These are phyloP conservation scores for Prietella phreatophila DNA, from an alignment of 2,113 vertebrate genomes.

Conservation along the genomic window DNA sequence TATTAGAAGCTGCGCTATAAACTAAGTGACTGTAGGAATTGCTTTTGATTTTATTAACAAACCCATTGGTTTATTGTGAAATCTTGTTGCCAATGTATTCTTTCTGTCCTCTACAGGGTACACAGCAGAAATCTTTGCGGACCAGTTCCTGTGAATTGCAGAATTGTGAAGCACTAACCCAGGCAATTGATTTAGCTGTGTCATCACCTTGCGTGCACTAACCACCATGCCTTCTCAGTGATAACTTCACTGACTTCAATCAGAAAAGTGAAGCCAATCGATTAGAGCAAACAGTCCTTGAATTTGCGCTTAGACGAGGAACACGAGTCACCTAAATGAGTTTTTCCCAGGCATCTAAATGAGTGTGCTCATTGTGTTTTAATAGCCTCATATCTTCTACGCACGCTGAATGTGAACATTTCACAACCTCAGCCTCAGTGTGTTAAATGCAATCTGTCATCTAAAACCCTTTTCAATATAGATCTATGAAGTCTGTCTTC, in stretches of 20 bases:
- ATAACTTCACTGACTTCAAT: slow-evolving; percentile 57
- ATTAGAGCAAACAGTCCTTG: slow-evolving; percentile 56
- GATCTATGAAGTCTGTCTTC: slow-evolving; percentile 15
- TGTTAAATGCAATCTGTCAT: slow-evolving; percentile 39
- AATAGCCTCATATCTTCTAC: slow-evolving; percentile 35
- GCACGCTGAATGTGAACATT: slow-evolving; percentile 26
- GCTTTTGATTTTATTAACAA: slow-evolving; percentile 23
- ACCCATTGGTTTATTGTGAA: neutral
- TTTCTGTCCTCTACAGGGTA: neutral
- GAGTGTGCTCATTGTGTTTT: slow-evolving; percentile 45
- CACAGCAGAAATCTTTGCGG: neutral
- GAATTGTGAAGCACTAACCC: slow-evolving; percentile 40
- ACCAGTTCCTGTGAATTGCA: slow-evolving; percentile 44
- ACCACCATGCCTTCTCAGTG: slow-evolving; percentile 41
- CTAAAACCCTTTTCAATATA: slow-evolving; percentile 16
- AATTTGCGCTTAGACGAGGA: slow-evolving; percentile 48
- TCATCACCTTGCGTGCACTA: slow-evolving; percentile 51
- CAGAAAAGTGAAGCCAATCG: slow-evolving; percentile 57
- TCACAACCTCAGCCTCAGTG: slow-evolving; percentile 15
- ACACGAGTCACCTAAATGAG: slow-evolving; percentile 36
- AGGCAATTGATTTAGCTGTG: slow-evolving; percentile 52
- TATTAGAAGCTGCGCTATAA: neutral
- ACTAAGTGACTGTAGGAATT: neutral
- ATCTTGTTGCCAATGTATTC: neutral
- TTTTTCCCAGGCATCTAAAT: slow-evolving; percentile 41